Base-by-base conservation (phyloP, 2,888 invertebrate genomes). In the Scaptomyza polygonia region DNA sequence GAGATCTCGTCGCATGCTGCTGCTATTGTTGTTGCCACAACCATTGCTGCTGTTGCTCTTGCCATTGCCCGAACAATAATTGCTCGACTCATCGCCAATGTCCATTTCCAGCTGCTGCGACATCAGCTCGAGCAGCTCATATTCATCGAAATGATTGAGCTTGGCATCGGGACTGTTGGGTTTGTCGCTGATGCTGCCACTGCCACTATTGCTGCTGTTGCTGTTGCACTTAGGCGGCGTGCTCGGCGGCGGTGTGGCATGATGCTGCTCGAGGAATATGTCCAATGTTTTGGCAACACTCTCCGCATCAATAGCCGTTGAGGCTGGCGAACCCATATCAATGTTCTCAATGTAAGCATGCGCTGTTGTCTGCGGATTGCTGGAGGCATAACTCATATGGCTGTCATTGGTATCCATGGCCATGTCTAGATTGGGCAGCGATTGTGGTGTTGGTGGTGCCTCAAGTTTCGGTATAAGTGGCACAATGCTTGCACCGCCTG, bases 101-200 rank as follows among this genome's bases (percentile, higher is more conserved):
- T 93, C 93, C 93, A 93, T 93, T 54, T 93, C 93, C 53, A 93
- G 88, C 76, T 93, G 93, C 70, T 92, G 93, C 30, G 88, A 90
- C 90, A 91, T 91, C 58, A 92, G 68, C 66, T 92, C 91, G 44
- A 92, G 79, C 44, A 92, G 66, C 61, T 91, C 92, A 51, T 90
- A 89, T 55, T 92, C 92, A 78, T 92, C 91, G 53, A 92, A 92
- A 57, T 90, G 89, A 81, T 91, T 90, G 12, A 91, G 77, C 68
- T 91, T 91, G 27, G 86, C 89, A 45, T 89, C 71, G 16, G 72
- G 85, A 56, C 85, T 86, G n/a, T 70, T 67, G 6, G 86, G 76
- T 51, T 80, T 86, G 5, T 86, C 83, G 44, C 67, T 65, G 18
- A 21, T 21, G 34, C 47, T 51, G 67, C 27, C 53, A 21, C 49